phyloP scores from a whole-genome alignment of 2,888 invertebrate species.

The Mythimna lalbum region DNA sequence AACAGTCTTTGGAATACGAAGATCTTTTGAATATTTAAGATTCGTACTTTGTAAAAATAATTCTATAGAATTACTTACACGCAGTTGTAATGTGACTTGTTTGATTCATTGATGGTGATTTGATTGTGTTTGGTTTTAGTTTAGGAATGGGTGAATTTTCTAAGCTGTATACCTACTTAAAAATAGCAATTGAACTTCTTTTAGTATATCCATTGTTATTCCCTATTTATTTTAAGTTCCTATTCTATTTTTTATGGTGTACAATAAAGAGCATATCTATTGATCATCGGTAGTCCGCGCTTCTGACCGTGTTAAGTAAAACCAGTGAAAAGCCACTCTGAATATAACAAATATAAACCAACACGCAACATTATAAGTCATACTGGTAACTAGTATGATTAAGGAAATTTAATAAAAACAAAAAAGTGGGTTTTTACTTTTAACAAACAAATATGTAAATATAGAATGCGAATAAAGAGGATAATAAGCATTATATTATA shows the following conservation, averaged over 20 bases:
- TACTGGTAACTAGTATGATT: background rate
- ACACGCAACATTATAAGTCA: background rate
- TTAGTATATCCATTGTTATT: no score
- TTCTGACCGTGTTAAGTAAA: no score
- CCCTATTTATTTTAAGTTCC: no score
- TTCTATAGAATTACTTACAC: background rate
- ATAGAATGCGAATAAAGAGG: conserved; percentile 27
- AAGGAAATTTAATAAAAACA: background rate
- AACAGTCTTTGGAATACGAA: conserved; percentile 3
- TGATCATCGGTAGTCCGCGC: no score
- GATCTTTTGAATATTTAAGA: conserved; percentile 18
- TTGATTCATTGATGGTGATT: background rate
- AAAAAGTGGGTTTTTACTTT: conserved; percentile 36
- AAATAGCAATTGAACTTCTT: background rate
- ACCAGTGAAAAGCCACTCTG: no score
- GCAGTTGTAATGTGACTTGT: conserved; percentile 3
- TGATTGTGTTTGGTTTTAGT: background rate
- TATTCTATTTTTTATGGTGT: no score
- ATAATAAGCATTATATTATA: conserved; percentile 26
- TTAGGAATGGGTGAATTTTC: background rate
- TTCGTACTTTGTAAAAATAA: background rate
- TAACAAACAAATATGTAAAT: conserved; percentile 2
- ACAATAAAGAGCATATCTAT: no score
- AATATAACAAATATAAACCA: background rate
- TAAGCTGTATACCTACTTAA: background rate